These are phyloP conservation scores for human (Homo sapiens) DNA, from an alignment of 2,113 vertebrate species.

Conservation along the genomic window GRCh38 chrX:109916001-109916500, in stretches of 20 bases:
- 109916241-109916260: conserved; percentile 6
- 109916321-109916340: conserved; percentile 8
- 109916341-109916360: neutral
- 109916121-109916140: neutral
- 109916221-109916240: neutral
- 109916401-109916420: neutral
- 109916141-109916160: neutral
- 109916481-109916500: neutral
- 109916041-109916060: neutral
- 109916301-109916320: neutral
- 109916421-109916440: neutral
- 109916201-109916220: neutral
- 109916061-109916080: neutral
- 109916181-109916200: neutral
- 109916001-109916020: neutral
- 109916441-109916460: neutral
- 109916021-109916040: neutral
- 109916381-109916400: neutral
- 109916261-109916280: neutral
- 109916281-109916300: neutral
- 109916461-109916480: neutral
- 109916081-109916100: neutral
- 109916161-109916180: neutral
- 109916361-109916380: neutral
- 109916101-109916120: neutral